Percentiles rank a stretch among this genome's conserved stretches.
Evolutionary conservation across 1,140 invertebrate genomes (phyloP).

Genomic region (Bacillus rossius): DNA sequence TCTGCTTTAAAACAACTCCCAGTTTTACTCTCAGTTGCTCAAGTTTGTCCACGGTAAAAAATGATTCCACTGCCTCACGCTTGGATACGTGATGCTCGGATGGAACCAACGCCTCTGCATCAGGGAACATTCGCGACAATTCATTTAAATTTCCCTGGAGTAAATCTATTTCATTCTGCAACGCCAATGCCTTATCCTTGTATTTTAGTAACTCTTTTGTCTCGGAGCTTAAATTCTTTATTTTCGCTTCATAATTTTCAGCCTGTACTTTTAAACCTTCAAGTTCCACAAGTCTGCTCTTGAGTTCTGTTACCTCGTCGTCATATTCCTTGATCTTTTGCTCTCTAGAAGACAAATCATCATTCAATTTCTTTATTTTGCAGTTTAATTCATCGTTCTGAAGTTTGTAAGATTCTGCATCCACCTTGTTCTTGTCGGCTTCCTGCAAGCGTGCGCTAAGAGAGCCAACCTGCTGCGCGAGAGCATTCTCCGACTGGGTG

Average conservation of each 20-base stretch:
- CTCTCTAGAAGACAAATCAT: constrained; percentile 25
- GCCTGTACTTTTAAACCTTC: constrained; percentile 42
- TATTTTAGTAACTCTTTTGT: too few species aligned
- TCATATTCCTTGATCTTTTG: constrained; percentile 50
- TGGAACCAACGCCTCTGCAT: too few species aligned
- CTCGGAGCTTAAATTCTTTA: too few species aligned
- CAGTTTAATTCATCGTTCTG: constrained; percentile 22
- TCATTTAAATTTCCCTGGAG: too few species aligned
- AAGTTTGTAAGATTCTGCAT: neutral
- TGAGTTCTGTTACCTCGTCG: constrained; percentile 53
- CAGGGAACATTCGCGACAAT: too few species aligned
- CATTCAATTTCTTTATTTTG: constrained; percentile 28
- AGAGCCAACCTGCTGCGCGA: constrained; percentile 12
- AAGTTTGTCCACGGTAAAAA: too few species aligned
- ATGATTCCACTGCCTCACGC: too few species aligned
- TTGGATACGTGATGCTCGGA: too few species aligned
- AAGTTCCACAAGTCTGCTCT: constrained; percentile 52
- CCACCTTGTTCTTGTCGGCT: neutral
- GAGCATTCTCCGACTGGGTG: constrained; percentile 4
- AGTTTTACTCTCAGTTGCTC: neutral
- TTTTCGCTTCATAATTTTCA: too few species aligned
- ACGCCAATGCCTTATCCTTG: too few species aligned
- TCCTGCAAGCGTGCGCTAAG: constrained; percentile 12
- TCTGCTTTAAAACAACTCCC: neutral
- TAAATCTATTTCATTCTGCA: too few species aligned